Conservation (phyloP, 2,888 invertebrate species). For the Luperina testacea region DNA sequence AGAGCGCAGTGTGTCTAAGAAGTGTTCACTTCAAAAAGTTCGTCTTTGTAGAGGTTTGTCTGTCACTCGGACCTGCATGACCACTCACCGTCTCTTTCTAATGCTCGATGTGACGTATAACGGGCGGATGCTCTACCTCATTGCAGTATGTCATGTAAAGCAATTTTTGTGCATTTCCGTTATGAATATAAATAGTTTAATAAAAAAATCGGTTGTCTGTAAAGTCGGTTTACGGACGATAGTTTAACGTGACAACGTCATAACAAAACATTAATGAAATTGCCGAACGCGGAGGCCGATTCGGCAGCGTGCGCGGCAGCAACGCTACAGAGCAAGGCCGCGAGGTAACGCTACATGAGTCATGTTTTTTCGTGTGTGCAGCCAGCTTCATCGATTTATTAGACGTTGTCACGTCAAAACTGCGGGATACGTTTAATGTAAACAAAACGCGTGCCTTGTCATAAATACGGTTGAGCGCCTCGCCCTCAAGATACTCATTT, state of each 20-base stretch:
- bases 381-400: too few species aligned
- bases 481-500: neutral
- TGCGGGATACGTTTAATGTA: neutral
- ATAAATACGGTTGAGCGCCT: neutral
- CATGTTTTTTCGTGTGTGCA: too few species aligned
- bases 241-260: too few species aligned
- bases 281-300: too few species aligned
- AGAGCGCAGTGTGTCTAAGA: neutral
- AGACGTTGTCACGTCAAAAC: too few species aligned
- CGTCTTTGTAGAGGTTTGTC: too few species aligned
- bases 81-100: neutral
- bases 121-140: constrained; percentile 2
- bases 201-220: too few species aligned
- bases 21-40: neutral
- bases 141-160: constrained; percentile 19
- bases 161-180: constrained; percentile 14
- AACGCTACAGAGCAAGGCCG: too few species aligned
- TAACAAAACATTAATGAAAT: too few species aligned
- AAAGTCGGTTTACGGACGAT: too few species aligned
- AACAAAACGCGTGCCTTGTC: constrained; percentile 19
- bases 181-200: constrained; percentile 16
- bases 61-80: neutral
- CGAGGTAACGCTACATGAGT: too few species aligned
- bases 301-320: too few species aligned
- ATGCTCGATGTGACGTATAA: constrained; percentile 5